Conservation (phyloP, 2,888 invertebrate genomes). For the Rhyacophila evoluta region DNA sequence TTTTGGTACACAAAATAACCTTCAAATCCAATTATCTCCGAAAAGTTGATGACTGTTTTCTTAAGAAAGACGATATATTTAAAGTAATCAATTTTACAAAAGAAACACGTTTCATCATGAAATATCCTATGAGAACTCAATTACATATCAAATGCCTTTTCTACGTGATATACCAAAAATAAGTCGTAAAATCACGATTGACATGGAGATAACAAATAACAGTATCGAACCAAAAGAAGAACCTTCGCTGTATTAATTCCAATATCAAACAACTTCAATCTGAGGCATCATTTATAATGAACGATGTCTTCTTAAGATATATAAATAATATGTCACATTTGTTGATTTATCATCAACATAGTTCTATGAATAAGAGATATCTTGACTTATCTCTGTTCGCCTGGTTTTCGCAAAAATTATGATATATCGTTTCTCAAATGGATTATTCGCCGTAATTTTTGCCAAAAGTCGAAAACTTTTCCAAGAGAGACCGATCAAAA, state of each 20-base stretch:
- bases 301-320: conserved; percentile 5
- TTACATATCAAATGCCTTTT: neutral
- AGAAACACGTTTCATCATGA: too few relatives aligned
- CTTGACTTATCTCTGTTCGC: neutral
- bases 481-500: too few relatives aligned
- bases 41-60: too few relatives aligned
- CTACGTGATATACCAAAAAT: neutral
- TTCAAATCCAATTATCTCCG: too few relatives aligned
- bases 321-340: neutral
- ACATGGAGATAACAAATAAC: neutral
- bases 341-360: neutral
- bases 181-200: neutral
- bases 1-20: too few relatives aligned
- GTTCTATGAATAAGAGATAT: neutral
- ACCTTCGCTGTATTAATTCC: neutral
- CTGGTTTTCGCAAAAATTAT: neutral
- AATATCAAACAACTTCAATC: neutral
- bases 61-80: too few relatives aligned
- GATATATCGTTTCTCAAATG: neutral
- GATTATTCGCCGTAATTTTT: neutral
- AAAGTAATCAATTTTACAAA: too few relatives aligned
- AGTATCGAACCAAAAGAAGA: neutral
- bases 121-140: too few relatives aligned
- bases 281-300: neutral
- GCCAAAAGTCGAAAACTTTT: neutral